Evolutionary conservation across 2,888 invertebrate genomes (phyloP), one percentile per base, ranked within the genome.

Genomic region (Phalera bucephala): DNA sequence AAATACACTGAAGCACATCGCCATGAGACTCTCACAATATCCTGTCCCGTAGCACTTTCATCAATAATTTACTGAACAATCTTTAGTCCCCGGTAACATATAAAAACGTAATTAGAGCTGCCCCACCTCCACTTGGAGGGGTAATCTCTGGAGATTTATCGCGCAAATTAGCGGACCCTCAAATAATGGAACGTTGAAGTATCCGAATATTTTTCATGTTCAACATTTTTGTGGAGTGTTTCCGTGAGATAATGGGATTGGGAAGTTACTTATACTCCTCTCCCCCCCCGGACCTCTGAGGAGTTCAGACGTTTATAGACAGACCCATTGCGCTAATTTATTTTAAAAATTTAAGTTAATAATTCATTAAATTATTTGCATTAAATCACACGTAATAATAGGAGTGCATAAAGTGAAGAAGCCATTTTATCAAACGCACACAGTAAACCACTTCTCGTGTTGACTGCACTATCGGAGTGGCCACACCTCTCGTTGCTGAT

Each of bases 111-210:
- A 64, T 69, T 66, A 67, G 54, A 45, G 26, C 37, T 25, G 36
- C 43, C 54, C 58, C 58, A 52, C 42, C 30, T 9, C 12, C 15
- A 12, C 22, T 5, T 11, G 33, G 11, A 22, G 56, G 60, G 56
- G 61, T 64, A 60, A 63, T 60, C 60, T 29, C 55, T 43, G 40
- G 31, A 62, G 59, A 66, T 69, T 64, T 66, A 66, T 64, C 45
- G 61, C 51, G 40, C 31, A 57, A 66, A 66, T 67, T 60, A 59
- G 59, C 47, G 53, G 52, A 45, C 51, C 54, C 52, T 37, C 31
- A 42, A 48, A 47, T 57, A 56, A 57, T 41, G 39, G 40, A 15
- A 23, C 33, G 19, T 7, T 29, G 29, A 11, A 29, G 29, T 1
- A 19, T 29, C 29, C 29, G 19, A 29, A 29, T 19, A 29, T 29